Conservation (phyloP, 2,888 invertebrate genomes). For the Polymixis flavicincta region DNA sequence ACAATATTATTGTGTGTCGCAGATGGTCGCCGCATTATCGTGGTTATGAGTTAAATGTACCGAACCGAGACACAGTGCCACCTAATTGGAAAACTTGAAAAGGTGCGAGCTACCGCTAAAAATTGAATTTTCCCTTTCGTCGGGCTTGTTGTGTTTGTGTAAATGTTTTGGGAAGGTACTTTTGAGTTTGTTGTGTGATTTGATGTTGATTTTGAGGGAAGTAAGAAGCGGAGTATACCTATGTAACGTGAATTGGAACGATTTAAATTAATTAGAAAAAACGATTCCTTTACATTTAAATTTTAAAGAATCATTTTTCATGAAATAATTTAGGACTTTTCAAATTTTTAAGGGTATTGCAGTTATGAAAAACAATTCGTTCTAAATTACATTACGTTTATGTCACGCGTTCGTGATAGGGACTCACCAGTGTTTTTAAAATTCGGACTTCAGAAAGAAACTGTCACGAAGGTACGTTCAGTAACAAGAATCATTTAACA, state of each 20-base stretch:
- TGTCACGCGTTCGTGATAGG: too few species aligned
- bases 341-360: too few species aligned
- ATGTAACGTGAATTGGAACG: not conserved
- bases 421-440: too few species aligned
- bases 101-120: conserved; percentile 77
- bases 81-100: conserved; percentile 86
- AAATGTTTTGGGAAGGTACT: conserved; percentile 53
- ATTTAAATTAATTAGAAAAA: too few species aligned
- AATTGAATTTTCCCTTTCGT: conserved; percentile 76
- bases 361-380: too few species aligned
- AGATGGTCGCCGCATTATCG: conserved; percentile 80
- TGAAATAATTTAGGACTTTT: not conserved
- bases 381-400: too few species aligned
- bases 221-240: not conserved
- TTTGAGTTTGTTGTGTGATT: conserved; percentile 41
- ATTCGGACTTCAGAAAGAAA: too few species aligned
- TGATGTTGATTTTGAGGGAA: not conserved
- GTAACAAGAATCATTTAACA: too few species aligned
- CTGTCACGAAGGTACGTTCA: too few species aligned
- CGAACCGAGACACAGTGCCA: conserved; percentile 76
- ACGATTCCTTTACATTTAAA: too few species aligned
- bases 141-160: conserved; percentile 48
- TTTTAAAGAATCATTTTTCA: not conserved
- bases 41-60: conserved; percentile 79
- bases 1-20: conserved; percentile 71